A percentile compares a stretch with the other conserved stretches of the same genome.
Conservation (phyloP, 1,140 invertebrate genomes). For the Thaumatotibia leucotreta region DNA sequence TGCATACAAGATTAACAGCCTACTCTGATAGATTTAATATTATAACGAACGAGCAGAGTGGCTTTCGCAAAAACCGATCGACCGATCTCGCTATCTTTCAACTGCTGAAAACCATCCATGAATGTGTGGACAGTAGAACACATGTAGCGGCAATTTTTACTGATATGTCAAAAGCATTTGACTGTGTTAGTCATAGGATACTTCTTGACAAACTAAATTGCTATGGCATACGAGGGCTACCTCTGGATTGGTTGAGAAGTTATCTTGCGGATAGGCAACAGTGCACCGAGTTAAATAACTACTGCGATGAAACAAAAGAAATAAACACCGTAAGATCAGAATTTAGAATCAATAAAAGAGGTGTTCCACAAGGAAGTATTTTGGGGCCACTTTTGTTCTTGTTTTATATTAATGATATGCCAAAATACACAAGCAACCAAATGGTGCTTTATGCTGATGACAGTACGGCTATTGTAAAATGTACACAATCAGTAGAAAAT, state of each 20-base stretch:
- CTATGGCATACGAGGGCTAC: neutral
- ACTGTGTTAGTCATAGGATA: neutral
- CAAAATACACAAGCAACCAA: no score
- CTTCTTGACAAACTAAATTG: neutral
- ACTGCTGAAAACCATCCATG: neutral
- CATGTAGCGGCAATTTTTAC: neutral
- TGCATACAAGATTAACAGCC: neutral
- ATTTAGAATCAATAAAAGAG: no score
- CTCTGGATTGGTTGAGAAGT: neutral
- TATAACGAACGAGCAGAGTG: neutral
- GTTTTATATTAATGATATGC: no score
- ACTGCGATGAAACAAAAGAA: no score
- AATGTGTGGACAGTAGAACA: neutral
- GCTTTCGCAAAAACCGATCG: neutral
- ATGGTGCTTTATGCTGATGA: no score
- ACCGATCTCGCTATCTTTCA: neutral
- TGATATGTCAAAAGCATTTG: slow-evolving; percentile 1
- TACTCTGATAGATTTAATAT: neutral
- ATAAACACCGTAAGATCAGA: no score
- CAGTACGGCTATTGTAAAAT: no score
- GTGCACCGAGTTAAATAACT: neutral
- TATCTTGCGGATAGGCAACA: neutral
- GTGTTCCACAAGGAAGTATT: no score
- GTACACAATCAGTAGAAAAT: no score
- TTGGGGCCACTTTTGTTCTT: no score